Base-by-base conservation (phyloP, 2,797 vertebrate genomes). In the Limnodromus scolopaceus region DNA sequence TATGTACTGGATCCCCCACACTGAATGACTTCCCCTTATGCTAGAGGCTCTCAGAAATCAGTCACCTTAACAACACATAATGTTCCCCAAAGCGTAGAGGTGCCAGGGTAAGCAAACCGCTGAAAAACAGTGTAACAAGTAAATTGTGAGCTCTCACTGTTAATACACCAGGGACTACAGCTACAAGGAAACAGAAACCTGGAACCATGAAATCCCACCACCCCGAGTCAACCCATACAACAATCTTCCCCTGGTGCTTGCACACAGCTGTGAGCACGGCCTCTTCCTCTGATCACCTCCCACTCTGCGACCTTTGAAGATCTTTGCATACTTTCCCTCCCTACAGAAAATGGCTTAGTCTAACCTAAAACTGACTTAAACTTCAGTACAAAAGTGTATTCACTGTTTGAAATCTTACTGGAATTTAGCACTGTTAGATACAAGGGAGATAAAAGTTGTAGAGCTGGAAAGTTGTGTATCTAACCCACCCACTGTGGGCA, bases 1-100 rank as follows among this genome's bases (percentile, higher is more conserved):
- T 10, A 12, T 0, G 0, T 7, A 13, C 34, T 4, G 4, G 20
- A 38, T 49, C 34, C 38, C 84, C 16, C 49, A 14, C 2, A 2
- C 46, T 30, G 32, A 15, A 78, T 22, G 34, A 39, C 39, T 77
- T 71, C 68, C 22, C 20, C n/a, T n/a, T 12, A 10, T 5, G 11
- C 30, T 28, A 18, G 11, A 43, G 14, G 4, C 5, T n/a, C 45
- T 23, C 58, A 34, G 51, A 48, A 80, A 72, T 53, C 63, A 39
- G 28, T 16, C 48, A 61, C 66, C 23, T 74, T 15, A 63, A 41
- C 48, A 66, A 19, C n/a, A 76, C 0, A 0, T 3, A 46, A 13
- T 7, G 22, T 20, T 76, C 45, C 6, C 39, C 64, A 30, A 34
- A 54, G 27, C 36, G 93, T 16, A 36, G n/a, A 57, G 15, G 2